phyloP scores from a whole-genome alignment of 1,140 invertebrate species.

The Drosophila auraria region DNA sequence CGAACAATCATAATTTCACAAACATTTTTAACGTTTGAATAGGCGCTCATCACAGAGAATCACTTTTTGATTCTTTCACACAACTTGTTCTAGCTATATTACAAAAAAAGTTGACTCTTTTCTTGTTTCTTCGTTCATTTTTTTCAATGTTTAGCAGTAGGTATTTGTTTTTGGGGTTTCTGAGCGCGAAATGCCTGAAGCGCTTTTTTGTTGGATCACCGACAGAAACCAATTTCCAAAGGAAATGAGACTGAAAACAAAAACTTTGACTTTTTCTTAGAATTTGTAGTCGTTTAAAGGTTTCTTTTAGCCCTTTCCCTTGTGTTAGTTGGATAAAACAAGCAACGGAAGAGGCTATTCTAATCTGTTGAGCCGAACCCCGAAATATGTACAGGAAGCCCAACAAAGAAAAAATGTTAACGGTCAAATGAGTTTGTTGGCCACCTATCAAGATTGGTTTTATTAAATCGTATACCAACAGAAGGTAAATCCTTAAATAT shows the following conservation, averaged over 20 bases:
- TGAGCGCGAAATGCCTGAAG: not conserved
- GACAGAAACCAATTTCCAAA: conserved; percentile 39
- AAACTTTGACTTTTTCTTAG: conserved; percentile 25
- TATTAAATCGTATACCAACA: not conserved
- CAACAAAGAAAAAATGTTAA: not conserved
- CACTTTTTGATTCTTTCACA: conserved; percentile 17
- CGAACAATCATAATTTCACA: conserved; percentile 19
- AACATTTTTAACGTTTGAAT: conserved; percentile 16
- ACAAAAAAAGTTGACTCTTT: conserved; percentile 24
- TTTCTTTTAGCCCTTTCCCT: conserved; percentile 28
- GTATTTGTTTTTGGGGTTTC: not conserved
- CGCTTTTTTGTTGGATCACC: conserved; percentile 18
- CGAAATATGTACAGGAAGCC: conserved; percentile 19
- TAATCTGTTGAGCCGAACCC: not conserved
- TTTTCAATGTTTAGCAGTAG: conserved; percentile 16
- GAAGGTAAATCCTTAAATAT: not conserved
- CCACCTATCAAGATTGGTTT: not conserved
- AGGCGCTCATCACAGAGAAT: conserved; percentile 13
- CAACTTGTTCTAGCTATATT: conserved; percentile 18
- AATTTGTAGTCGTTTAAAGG: conserved; percentile 7
- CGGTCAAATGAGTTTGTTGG: conserved; percentile 4
- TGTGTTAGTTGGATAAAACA: conserved; percentile 32
- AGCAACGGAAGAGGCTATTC: conserved; percentile 49
- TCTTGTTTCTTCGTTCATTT: conserved; percentile 23
- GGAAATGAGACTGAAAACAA: conserved; percentile 28